Base-by-base conservation (phyloP, 1,140 invertebrate genomes). In the Coenobita brevimanus region DNA sequence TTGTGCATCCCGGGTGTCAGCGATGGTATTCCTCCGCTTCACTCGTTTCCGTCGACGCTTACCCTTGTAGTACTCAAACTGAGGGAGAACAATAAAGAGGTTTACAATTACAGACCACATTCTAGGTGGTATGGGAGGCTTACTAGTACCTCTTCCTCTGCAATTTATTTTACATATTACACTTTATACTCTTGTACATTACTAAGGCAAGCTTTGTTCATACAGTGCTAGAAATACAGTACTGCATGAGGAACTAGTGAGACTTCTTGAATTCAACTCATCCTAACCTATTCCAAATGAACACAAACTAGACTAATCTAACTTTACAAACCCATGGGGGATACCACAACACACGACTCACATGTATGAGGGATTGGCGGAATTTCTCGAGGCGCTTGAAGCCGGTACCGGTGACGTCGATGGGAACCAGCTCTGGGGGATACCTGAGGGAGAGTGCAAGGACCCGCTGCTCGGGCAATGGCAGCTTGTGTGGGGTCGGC, bases 21-120 rank as follows among this genome's bases (percentile, higher is more conserved):
- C 96, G 92, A 97, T 96, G 90, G 97, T 97, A 92, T 97, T 97
- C 92, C 97, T 94, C 94, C 97, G 94, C 93, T 96, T 96, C 67
- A 89, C 71, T 43, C 89, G 82, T 93, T 96, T 96, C 87, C 96
- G 93, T 54, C 94, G 94, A 89, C 95, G 94, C n/a, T 95, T 96
- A 94, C 94, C 75, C 89, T 91, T 64, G 91, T 91, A 80, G 64
- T 87, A 87, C 50, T 87, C 84, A 80, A 87, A 87, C 84, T 87
- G 84, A 10, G 54, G 54, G 24, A 54, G n/a, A n/a, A n/a, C n/a
- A n/a, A n/a, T n/a, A n/a, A n/a, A n/a, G n/a, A n/a, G n/a, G n/a
- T n/a, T n/a, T n/a, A n/a, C n/a, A n/a, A n/a, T n/a, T n/a, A n/a
- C n/a, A n/a, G n/a, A n/a, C n/a, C n/a, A n/a, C n/a, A n/a, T n/a